Percentiles rank a stretch among this genome's conserved stretches.
These are phyloP conservation scores for Cyanocitta stelleri DNA, from an alignment of 2,113 vertebrate species.

Conservation along the genomic window DNA sequence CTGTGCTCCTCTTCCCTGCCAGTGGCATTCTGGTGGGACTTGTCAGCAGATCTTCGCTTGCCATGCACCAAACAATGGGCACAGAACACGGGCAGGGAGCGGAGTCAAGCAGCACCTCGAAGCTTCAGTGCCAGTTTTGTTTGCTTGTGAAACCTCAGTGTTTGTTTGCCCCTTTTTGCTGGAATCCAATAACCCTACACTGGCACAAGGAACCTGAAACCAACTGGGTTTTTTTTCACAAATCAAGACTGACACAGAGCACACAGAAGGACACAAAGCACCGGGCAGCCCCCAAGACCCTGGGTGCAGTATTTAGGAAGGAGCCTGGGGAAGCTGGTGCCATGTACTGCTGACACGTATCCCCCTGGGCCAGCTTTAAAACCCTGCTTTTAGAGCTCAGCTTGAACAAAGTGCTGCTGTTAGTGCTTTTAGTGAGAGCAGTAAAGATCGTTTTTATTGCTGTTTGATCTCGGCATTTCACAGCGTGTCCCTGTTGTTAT, in stretches of 20 bases:
- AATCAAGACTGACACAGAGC: neutral
- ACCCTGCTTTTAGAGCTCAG: neutral
- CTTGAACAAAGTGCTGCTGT: neutral
- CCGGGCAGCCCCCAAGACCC: neutral
- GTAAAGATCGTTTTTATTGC: neutral
- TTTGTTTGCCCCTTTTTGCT: neutral
- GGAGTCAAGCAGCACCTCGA: neutral
- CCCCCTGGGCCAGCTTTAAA: neutral
- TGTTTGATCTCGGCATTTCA: neutral
- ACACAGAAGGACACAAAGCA: neutral
- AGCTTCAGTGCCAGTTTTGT: neutral
- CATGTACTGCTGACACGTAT: neutral
- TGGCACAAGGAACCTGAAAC: neutral
- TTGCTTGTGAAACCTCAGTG: neutral
- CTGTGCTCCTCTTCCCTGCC: neutral
- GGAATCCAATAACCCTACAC: neutral
- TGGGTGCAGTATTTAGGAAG: neutral
- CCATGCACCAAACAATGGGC: accelerated
- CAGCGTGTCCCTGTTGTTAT: neutral
- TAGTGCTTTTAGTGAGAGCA: constrained; percentile 10
- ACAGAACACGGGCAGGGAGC: accelerated
- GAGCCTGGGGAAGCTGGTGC: neutral
- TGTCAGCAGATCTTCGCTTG: neutral
- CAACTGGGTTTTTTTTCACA: neutral
- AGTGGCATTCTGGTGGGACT: neutral